Base-by-base conservation (phyloP, 2,888 invertebrate genomes). In the Augiades crinisus region DNA sequence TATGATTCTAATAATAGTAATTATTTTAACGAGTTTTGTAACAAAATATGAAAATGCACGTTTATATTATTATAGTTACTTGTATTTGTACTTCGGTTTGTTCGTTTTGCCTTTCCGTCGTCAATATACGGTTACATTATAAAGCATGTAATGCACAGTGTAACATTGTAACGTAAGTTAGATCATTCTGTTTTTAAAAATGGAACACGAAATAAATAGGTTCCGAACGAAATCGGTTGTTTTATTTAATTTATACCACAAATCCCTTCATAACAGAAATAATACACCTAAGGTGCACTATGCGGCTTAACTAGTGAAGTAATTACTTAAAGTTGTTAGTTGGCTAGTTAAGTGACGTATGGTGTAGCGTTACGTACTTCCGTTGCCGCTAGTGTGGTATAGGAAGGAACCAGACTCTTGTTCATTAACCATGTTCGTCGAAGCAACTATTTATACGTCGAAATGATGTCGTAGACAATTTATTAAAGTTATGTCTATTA, bases 71-170 rank as follows among this genome's bases (percentile, higher is more conserved):
- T 41, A 34, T 17, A 34, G 49, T 36, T 49, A 22, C 24, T 41
- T 33, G 6, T 31, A 47, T 36, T 27, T n/a, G n/a, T n/a, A 14
- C 19, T 33, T 33, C 40, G 47, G 47, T 47, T 47, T 49, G 34
- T 34, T 33, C 49, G 41, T 49, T 46, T 41, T 27, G 34, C 41
- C 41, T 49, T 41, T 49, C 49, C 49, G 49, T 49, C 49, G 41
- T 49, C 38, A 34, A 46, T 27, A 47, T 33, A 40, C 59, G 58
- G 57, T 64, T 62, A 67, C 70, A 70, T 74, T 64, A 62, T 68
- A 64, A 72, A 60, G 81, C 81, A 82, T 81, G 75, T 79, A 78
- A 81, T 81, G 83, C 84, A 79, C 75, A 73, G 75, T 77, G 75
- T 82, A 76, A 78, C 67, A 71, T 63, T 68, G 65, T 65, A 63